Percentiles rank a stretch among this genome's conserved stretches.
Evolutionary conservation across 2,888 invertebrate species (phyloP).

Genomic region (Cerastis rubricosa): DNA sequence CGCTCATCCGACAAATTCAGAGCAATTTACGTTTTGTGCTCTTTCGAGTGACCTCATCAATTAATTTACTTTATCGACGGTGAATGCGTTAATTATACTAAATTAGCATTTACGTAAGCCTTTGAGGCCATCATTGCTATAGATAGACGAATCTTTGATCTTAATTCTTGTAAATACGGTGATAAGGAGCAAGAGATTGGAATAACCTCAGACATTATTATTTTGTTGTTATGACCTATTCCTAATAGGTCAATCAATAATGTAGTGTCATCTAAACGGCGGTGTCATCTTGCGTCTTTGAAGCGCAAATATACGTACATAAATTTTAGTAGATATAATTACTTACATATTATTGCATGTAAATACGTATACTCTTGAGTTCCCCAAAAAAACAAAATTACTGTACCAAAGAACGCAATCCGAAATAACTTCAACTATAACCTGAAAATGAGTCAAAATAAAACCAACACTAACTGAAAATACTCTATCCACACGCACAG

Average conservation of each 20-base stretch:
- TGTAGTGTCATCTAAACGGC: neutral
- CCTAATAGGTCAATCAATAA: constrained; percentile 4
- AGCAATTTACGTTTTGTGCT: constrained; percentile 78
- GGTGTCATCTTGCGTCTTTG: neutral
- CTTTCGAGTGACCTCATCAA: constrained; percentile 85
- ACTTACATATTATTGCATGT: neutral
- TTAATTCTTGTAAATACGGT: constrained; percentile 22
- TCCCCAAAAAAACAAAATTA: neutral
- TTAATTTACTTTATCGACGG: constrained; percentile 83
- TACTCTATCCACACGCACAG: neutral
- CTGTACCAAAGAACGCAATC: neutral
- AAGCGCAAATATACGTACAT: neutral
- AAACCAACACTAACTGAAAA: neutral
- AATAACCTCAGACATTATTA: constrained; percentile 22
- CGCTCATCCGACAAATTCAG: constrained; percentile 74
- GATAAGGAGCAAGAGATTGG: constrained; percentile 20
- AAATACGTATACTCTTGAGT: neutral
- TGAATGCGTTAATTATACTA: constrained; percentile 79
- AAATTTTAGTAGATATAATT: neutral
- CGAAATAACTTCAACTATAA: neutral
- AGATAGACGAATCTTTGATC: constrained; percentile 43
- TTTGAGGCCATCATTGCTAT: constrained; percentile 47
- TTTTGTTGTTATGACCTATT: constrained; percentile 9
- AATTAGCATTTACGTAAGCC: constrained; percentile 75
- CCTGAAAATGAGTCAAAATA: neutral